Conservation (phyloP, 2,797 vertebrate genomes). For the Xerus rutilus region DNA sequence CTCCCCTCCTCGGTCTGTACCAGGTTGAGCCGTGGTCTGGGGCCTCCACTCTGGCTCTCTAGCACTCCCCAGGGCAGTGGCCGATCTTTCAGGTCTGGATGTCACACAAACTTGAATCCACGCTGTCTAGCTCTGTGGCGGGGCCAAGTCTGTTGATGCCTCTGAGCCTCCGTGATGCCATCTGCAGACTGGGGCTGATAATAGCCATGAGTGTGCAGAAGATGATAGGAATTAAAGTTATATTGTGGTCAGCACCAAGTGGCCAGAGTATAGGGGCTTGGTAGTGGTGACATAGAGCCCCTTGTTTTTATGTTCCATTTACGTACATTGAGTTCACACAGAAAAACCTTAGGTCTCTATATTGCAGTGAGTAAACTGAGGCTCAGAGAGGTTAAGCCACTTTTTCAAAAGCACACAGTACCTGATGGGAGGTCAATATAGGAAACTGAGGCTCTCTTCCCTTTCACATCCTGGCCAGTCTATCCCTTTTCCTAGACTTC, state of each 20-base stretch:
- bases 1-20: not conserved
- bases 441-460: not conserved
- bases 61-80: rapidly evolving
- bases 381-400: not conserved
- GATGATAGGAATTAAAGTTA: not conserved
- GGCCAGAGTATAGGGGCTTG: not conserved
- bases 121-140: not conserved
- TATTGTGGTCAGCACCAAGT: not conserved
- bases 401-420: not conserved
- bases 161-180: not conserved
- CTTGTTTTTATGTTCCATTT: not conserved
- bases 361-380: not conserved
- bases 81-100: not conserved
- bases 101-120: not conserved
- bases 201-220: not conserved
- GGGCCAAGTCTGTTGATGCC: not conserved
- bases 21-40: not conserved
- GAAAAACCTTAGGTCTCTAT: not conserved
- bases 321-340: not conserved
- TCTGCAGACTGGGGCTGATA: not conserved
- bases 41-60: not conserved
- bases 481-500: no score
- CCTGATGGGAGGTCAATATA: not conserved
- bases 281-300: not conserved
- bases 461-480: not conserved